Evolutionary conservation across 2,888 invertebrate species (phyloP).

Genomic region (Watsonalla binaria): DNA sequence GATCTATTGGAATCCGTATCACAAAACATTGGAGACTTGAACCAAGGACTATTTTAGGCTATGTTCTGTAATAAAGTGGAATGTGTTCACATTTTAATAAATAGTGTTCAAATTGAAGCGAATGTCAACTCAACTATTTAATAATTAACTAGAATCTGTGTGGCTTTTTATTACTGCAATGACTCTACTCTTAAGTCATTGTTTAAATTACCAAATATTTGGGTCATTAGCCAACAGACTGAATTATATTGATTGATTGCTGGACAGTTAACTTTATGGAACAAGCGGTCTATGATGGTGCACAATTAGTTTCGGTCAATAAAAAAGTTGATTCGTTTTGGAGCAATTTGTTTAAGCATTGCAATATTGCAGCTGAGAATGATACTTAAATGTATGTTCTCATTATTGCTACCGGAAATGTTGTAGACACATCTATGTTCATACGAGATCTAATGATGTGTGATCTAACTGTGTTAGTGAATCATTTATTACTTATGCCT

Average conservation of each 20-base stretch:
- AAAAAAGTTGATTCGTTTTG: not conserved
- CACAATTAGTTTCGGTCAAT: conserved; percentile 3
- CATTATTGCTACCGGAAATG: not conserved
- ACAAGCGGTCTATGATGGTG: conserved; percentile 10
- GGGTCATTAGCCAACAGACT: conserved; percentile 35
- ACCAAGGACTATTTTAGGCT: no score
- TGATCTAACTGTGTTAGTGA: no score
- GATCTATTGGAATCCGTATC: no score
- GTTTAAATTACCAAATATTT: conserved; percentile 37
- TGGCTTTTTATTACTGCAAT: conserved; percentile 13
- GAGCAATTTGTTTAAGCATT: not conserved
- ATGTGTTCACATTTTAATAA: no score
- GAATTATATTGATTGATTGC: conserved; percentile 38
- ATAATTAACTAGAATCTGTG: not conserved
- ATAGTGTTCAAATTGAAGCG: not conserved
- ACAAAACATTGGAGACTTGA: no score
- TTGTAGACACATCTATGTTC: no score
- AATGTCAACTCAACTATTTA: not conserved
- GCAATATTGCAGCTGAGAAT: not conserved
- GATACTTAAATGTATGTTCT: not conserved
- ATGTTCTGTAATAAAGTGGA: no score
- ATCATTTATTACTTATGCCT: no score
- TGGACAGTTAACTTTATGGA: conserved; percentile 19
- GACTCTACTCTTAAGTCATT: conserved; percentile 22
- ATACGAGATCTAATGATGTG: no score